Conservation (phyloP, 2,888 invertebrate genomes). For the Rambutsinella grinnellia region DNA sequence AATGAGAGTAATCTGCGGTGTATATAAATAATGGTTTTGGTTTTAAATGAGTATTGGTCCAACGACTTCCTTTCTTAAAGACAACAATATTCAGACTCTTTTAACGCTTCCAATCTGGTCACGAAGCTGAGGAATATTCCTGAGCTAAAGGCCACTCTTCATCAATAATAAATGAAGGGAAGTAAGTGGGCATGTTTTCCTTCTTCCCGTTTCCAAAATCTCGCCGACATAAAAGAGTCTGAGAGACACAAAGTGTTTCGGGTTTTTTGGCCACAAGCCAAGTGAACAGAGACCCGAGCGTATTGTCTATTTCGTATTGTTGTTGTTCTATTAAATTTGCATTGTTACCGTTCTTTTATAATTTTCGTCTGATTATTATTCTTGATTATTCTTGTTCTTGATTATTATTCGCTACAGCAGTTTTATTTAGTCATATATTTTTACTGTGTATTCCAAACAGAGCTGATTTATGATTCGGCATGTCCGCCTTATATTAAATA, state of each 20-base stretch:
- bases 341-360: conserved; percentile 33
- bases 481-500: conserved; percentile 67
- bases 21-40: no score
- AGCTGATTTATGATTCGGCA: conserved; percentile 67
- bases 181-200: neutral
- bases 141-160: no score
- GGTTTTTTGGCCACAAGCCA: neutral
- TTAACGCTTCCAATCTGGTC: conserved; percentile 20
- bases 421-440: conserved; percentile 53
- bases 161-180: neutral
- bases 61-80: conserved; percentile 31
- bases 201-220: no score
- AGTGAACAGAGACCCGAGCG: no score
- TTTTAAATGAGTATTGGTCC: no score
- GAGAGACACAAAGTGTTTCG: neutral
- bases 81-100: conserved; percentile 34
- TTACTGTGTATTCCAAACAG: conserved; percentile 66
- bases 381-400: no score
- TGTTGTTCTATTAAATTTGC: conserved; percentile 22
- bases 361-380: conserved; percentile 24
- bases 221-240: neutral
- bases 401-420: conserved; percentile 64
- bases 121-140: neutral
- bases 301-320: neutral
- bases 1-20: no score